Evolutionary conservation across 2,888 invertebrate species (phyloP), one percentile per base, ranked within the genome.

Genomic region (Monoplex corrugatus): DNA sequence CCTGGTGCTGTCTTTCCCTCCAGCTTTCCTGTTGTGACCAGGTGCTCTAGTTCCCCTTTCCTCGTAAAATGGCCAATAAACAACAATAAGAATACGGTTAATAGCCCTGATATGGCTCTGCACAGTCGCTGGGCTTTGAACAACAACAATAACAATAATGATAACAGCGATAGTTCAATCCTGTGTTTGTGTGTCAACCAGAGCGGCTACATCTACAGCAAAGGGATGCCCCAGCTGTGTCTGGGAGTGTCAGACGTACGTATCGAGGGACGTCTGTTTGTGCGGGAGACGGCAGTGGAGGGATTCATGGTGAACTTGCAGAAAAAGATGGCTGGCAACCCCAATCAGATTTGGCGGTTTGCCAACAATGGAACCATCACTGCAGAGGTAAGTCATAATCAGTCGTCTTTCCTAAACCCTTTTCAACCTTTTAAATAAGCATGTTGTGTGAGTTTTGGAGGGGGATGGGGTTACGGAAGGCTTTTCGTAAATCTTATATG

Each of bases 311-410:
- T 96, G 45, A 91, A 91, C 19, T 86, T 96, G 75, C 94, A 95
- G 92, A 94, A 95, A 91, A 94, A 94, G 84, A 93, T 92, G 90
- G 86, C 92, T 8, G 93, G 93, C 38, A 94, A 93, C 86, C 92
- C 93, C 13, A 90, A 91, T 80, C 96, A 96, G 92, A 92, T 93
- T 87, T 96, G 96, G 96, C 91, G 89, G 32, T 95, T 96, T 91
- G 94, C 93, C 44, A 87, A 93, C 8, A 95, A 95, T 89, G 96
- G 95, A n/a, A 93, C 93, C 32, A 94, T 96, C 28, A 92, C 92
- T 23, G 92, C 93, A 80, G 91, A 93, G 92, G 95, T 95, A 5
- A 40, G 57, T 44, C 2, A n/a, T n/a, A n/a, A n/a, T n/a, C n/a
- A n/a, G n/a, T n/a, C n/a, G n/a, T n/a, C n/a, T n/a, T n/a, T n/a